These are phyloP conservation scores for Seriola quinqueradiata DNA, from an alignment of 2,113 vertebrate species.

Conservation along the genomic window DNA sequence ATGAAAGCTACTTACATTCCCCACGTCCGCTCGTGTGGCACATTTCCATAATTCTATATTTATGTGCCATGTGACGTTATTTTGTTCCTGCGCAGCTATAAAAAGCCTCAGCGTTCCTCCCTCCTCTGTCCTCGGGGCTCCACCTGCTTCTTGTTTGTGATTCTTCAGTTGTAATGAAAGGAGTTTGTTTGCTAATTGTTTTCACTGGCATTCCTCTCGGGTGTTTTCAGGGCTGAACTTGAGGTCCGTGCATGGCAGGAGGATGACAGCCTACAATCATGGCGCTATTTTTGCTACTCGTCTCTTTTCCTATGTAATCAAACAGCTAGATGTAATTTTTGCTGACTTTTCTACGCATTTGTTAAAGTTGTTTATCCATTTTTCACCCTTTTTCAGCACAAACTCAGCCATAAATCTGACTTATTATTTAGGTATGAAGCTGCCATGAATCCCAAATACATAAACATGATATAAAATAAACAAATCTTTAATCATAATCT, in stretches of 20 bases:
- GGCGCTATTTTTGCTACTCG: constrained; percentile 16
- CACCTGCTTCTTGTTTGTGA: constrained; percentile 33
- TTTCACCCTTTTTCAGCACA: not conserved
- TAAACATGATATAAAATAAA: too few relatives aligned
- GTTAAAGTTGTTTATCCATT: not conserved
- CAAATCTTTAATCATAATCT: not conserved
- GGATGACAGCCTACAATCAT: constrained; percentile 27
- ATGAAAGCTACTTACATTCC: not conserved
- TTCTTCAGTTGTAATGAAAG: constrained; percentile 14
- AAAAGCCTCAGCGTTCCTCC: constrained; percentile 38
- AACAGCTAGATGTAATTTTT: constrained; percentile 5
- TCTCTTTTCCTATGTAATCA: constrained; percentile 26
- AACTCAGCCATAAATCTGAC: not conserved
- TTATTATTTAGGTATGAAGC: too few relatives aligned
- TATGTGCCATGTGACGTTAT: not conserved
- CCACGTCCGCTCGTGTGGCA: not conserved
- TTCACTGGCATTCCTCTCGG: constrained; percentile 47
- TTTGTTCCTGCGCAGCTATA: constrained; percentile 23
- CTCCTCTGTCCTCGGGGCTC: constrained; percentile 9
- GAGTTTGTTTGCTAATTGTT: constrained; percentile 42
- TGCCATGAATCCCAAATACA: not conserved
- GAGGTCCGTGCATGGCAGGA: constrained; percentile 26
- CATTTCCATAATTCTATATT: constrained; percentile 14
- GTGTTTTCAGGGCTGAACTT: constrained; percentile 36
- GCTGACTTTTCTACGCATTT: not conserved